Conservation (phyloP, 1,140 invertebrate genomes). For the Lasioglossum baleicum region DNA sequence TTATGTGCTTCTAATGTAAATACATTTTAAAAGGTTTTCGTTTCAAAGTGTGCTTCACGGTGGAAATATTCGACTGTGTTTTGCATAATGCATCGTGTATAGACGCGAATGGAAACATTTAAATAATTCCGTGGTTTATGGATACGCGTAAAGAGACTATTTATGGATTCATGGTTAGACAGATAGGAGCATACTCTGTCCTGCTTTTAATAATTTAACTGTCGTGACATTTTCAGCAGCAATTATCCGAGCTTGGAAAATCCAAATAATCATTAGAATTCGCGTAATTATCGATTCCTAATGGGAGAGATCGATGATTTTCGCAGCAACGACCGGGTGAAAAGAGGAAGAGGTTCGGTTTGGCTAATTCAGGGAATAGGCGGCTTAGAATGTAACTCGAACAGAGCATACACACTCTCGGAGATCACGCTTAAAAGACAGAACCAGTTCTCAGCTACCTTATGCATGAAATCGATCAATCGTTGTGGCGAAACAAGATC, state of each 20-base stretch:
- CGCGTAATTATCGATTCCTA: background rate
- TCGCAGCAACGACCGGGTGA: background rate
- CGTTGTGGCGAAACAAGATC: slow-evolving; percentile 41
- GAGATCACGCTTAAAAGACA: slow-evolving; percentile 2
- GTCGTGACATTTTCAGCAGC: background rate
- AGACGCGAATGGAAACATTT: too few species aligned
- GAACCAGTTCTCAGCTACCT: slow-evolving; percentile 42
- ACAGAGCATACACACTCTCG: background rate
- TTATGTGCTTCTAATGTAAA: background rate
- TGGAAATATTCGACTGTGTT: too few species aligned
- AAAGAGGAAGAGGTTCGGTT: slow-evolving; percentile 27
- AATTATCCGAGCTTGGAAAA: background rate
- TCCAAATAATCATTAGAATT: too few species aligned
- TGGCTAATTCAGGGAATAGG: slow-evolving; percentile 20
- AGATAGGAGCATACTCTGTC: too few species aligned
- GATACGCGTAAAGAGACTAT: too few species aligned
- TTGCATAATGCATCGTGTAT: too few species aligned
- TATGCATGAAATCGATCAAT: slow-evolving; percentile 46
- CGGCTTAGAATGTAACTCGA: slow-evolving; percentile 13
- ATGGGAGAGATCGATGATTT: background rate
- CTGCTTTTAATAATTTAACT: too few species aligned
- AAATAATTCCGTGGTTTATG: too few species aligned
- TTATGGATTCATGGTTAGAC: too few species aligned
- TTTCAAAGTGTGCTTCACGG: too few species aligned
- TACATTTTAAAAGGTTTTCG: background rate